Evolutionary conservation across 2,888 invertebrate genomes (phyloP).

Genomic region (Drosophila niveifrons): DNA sequence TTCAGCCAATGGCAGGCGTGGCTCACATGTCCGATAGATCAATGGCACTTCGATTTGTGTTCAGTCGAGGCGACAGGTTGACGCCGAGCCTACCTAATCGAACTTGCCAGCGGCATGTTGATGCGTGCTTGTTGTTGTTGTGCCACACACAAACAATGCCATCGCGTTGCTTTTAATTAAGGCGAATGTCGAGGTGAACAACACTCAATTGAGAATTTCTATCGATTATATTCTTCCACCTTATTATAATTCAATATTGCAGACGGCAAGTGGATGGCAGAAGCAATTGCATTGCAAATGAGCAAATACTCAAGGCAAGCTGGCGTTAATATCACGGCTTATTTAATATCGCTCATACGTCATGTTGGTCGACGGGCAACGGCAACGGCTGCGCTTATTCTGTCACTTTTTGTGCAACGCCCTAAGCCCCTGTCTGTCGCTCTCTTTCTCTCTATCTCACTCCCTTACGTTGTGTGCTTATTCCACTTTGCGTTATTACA

Average conservation of each 20-base stretch:
- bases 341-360: conserved; percentile 68
- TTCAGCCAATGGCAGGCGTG: conserved; percentile 1
- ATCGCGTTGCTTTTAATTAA: conserved; percentile 55
- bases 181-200: conserved; percentile 33
- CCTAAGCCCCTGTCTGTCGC: not conserved
- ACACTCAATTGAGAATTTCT: conserved; percentile 1
- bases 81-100: conserved; percentile 7
- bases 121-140: conserved; percentile 27
- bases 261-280: conserved; percentile 12
- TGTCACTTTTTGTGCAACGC: conserved; percentile 22
- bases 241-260: conserved; percentile 20
- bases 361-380: conserved; percentile 43
- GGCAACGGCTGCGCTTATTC: conserved; percentile 33
- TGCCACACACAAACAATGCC: not conserved
- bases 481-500: conserved; percentile 65
- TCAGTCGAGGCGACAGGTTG: conserved; percentile 10
- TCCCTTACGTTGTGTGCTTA: conserved; percentile 17
- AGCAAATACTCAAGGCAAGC: conserved; percentile 11
- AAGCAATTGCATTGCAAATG: conserved; percentile 44
- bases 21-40: not conserved
- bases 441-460: not conserved
- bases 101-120: conserved; percentile 19
- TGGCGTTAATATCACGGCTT: conserved; percentile 53
- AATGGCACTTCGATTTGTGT: conserved; percentile 22
- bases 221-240: conserved; percentile 36